Evolutionary conservation across 2,888 invertebrate species (phyloP).

Genomic region (Chydorus sphaericus): DNA sequence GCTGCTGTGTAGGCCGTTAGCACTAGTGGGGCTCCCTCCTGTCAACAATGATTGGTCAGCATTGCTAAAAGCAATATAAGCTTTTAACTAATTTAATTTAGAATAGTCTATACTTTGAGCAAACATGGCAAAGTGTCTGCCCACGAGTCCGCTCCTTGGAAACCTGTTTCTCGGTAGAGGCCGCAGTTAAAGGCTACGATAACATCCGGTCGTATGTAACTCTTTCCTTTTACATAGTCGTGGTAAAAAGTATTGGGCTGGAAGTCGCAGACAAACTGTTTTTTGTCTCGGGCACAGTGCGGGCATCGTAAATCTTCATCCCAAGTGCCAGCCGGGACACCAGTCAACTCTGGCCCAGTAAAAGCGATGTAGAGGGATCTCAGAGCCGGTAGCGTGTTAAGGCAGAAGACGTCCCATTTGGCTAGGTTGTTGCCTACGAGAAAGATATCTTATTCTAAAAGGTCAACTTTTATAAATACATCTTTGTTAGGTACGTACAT

Average conservation of each 20-base stretch:
- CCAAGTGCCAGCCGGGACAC: slow-evolving; percentile 10
- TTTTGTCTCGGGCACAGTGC: slow-evolving; percentile 15
- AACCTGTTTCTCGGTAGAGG: slow-evolving; percentile 43
- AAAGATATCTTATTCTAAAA: background rate
- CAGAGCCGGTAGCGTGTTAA: slow-evolving; percentile 44
- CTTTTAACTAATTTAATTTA: background rate
- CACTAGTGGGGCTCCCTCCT: slow-evolving; percentile 40
- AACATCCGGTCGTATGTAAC: slow-evolving; percentile 39
- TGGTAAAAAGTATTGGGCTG: slow-evolving; percentile 31
- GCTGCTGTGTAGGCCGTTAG: slow-evolving; percentile 51
- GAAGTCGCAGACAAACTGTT: slow-evolving; percentile 17
- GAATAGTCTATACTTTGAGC: slow-evolving; percentile 14
- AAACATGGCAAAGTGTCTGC: slow-evolving; percentile 39
- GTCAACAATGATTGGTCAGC: slow-evolving; percentile 15
- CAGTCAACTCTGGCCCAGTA: slow-evolving; percentile 43
- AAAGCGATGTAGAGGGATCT: slow-evolving; percentile 42
- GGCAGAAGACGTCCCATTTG: slow-evolving; percentile 46
- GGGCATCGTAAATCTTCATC: slow-evolving; percentile 16
- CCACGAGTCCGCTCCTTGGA: slow-evolving; percentile 49
- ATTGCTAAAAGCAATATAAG: background rate
- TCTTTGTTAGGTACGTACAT: slow-evolving; percentile 27
- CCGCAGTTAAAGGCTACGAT: slow-evolving; percentile 59
- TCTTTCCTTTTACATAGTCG: slow-evolving; percentile 35
- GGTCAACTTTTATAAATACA: slow-evolving; percentile 10
- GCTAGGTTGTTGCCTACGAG: slow-evolving; percentile 7